Percentiles rank a stretch among this genome's conserved stretches.
Conservation (phyloP, 2,888 invertebrate species). For the Diogma glabrata region DNA sequence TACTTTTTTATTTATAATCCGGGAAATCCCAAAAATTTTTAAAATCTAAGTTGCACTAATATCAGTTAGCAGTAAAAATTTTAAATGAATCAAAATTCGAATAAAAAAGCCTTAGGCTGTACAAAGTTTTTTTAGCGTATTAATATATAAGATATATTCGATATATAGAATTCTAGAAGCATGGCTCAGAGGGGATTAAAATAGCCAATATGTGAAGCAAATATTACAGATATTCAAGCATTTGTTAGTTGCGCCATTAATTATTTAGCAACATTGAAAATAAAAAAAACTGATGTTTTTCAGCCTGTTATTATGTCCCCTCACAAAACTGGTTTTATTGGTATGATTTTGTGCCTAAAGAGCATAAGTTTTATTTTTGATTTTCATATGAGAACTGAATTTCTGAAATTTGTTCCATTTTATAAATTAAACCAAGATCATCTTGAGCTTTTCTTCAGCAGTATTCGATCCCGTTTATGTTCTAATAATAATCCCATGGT, state of each 20-base stretch:
- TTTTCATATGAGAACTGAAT: background rate
- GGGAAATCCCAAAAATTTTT: too few species aligned
- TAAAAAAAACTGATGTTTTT: background rate
- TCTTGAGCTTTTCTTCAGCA: background rate
- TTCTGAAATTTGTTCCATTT: too few species aligned
- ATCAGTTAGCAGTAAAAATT: too few species aligned
- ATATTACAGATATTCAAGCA: background rate
- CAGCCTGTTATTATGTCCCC: background rate
- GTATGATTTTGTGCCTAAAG: slow-evolving; percentile 1
- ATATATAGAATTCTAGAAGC: background rate
- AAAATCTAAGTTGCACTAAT: too few species aligned
- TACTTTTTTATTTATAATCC: too few species aligned
- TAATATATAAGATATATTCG: too few species aligned
- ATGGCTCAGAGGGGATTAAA: slow-evolving; percentile 1
- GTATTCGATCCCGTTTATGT: slow-evolving; percentile 3
- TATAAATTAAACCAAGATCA: background rate
- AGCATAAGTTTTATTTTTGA: too few species aligned
- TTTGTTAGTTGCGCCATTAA: slow-evolving; percentile 3
- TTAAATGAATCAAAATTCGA: too few species aligned
- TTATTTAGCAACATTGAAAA: background rate
- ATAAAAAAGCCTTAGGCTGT: too few species aligned
- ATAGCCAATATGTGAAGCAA: slow-evolving; percentile 1
- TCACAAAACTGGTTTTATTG: background rate
- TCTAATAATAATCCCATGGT: background rate
- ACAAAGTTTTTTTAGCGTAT: too few species aligned